Percentiles rank a stretch among this genome's conserved stretches.
These are phyloP conservation scores for Poeciliopsis retropinna DNA, from an alignment of 2,113 vertebrate species.

Conservation along the genomic window DNA sequence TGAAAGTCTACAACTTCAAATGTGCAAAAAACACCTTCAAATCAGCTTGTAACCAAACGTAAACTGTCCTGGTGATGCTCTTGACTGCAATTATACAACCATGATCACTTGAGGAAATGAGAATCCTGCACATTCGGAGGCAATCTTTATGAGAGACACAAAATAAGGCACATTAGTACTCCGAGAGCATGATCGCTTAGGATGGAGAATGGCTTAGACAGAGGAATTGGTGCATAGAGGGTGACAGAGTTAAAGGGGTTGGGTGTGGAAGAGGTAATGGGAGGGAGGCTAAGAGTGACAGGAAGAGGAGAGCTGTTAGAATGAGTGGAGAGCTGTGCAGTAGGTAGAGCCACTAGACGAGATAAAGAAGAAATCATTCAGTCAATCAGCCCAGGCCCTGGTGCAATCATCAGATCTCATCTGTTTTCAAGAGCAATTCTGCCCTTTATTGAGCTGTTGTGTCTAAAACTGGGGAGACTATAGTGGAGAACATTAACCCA, in stretches of 20 bases:
- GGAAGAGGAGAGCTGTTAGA: slow-evolving; percentile 39
- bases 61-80: slow-evolving; percentile 13
- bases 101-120: slow-evolving; percentile 44
- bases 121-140: slow-evolving; percentile 50
- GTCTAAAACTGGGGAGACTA: slow-evolving; percentile 62
- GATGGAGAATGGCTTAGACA: slow-evolving; percentile 42
- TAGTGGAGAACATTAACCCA: slow-evolving; percentile 59
- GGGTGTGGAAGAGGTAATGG: slow-evolving; percentile 37
- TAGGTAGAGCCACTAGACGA: slow-evolving; percentile 63
- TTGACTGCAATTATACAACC: slow-evolving; percentile 21
- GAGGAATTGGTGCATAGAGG: slow-evolving; percentile 53
- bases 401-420: slow-evolving; percentile 81
- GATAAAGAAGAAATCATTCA: slow-evolving; percentile 83
- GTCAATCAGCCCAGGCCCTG: slow-evolving; percentile 72
- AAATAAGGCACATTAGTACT: slow-evolving; percentile 35
- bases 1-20: background rate
- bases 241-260: slow-evolving; percentile 48
- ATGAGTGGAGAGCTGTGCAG: slow-evolving; percentile 33
- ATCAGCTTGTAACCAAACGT: slow-evolving; percentile 22
- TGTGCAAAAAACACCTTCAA: slow-evolving; percentile 10
- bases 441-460: slow-evolving; percentile 81
- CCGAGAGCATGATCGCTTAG: slow-evolving; percentile 15
- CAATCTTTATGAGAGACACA: slow-evolving; percentile 36
- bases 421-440: slow-evolving; percentile 79
- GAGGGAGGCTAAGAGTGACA: slow-evolving; percentile 50